Conservation (phyloP, 2,797 vertebrate genomes). For the Lacerta bilineata region DNA sequence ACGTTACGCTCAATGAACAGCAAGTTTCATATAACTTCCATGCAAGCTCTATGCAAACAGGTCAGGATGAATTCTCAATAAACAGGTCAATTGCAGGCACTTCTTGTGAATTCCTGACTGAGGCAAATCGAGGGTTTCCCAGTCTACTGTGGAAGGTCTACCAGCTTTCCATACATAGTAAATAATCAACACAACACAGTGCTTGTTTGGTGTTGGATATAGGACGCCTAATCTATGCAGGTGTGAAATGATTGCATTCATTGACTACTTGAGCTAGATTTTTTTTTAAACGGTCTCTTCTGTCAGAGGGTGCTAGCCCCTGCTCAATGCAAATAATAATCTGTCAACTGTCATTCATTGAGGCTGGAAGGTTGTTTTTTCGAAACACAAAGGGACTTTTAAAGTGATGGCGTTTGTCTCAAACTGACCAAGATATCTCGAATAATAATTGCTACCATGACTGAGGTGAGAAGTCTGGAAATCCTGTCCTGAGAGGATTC, state of each 20-base stretch:
- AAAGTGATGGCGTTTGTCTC: not conserved
- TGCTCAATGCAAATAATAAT: not conserved
- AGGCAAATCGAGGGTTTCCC: too few relatives aligned
- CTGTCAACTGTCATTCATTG: not conserved
- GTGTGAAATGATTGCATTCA: not conserved
- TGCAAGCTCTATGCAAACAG: too few relatives aligned
- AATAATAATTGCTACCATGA: not conserved
- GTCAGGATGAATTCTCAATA: too few relatives aligned
- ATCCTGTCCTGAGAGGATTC: not conserved
- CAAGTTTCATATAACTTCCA: too few relatives aligned
- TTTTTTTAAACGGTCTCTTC: not conserved
- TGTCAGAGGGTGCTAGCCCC: too few relatives aligned
- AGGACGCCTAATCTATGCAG: not conserved
- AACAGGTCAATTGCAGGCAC: too few relatives aligned
- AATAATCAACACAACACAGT: too few relatives aligned
- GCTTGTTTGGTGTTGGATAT: not conserved
- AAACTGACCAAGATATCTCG: not conserved
- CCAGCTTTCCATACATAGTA: too few relatives aligned
- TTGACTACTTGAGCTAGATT: not conserved
- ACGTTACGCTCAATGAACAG: too few relatives aligned
- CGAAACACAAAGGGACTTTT: not conserved
- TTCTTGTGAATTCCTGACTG: too few relatives aligned
- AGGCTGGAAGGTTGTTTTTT: not conserved
- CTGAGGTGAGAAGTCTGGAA: not conserved
- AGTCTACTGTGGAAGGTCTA: too few relatives aligned